phyloP scores from a whole-genome alignment of 2,113 vertebrate species.

The Rhagologus leucostigma region DNA sequence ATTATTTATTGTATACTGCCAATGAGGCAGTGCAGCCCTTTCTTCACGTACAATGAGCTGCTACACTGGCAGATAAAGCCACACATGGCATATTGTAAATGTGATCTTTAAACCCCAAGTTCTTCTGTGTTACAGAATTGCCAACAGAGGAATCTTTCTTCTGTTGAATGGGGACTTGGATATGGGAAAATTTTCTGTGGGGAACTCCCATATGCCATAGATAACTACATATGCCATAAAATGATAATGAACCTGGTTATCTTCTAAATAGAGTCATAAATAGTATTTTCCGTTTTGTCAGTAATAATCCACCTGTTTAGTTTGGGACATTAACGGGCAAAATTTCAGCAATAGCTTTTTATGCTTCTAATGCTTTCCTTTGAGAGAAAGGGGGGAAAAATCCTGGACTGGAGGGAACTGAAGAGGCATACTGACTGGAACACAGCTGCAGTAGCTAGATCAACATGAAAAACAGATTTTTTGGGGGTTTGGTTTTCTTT shows the following conservation, averaged over 20 bases:
- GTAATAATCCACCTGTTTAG: background rate
- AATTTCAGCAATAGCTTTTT: background rate
- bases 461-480: background rate
- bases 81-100: background rate
- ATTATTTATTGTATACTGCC: background rate
- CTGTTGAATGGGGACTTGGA: background rate
- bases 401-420: background rate
- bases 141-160: background rate
- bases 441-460: background rate
- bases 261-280: background rate
- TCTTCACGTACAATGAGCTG: background rate
- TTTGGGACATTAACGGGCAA: background rate
- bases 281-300: background rate
- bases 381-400: background rate
- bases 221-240: background rate
- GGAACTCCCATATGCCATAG: background rate
- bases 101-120: background rate
- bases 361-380: background rate
- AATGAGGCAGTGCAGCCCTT: background rate
- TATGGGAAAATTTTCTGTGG: background rate
- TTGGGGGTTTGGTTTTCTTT: background rate
- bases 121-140: background rate
- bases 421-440: background rate
- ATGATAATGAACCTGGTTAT: background rate
- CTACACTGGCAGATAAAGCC: background rate